Conservation (phyloP, 2,797 vertebrate genomes). For the Hydrolagus colliei region DNA sequence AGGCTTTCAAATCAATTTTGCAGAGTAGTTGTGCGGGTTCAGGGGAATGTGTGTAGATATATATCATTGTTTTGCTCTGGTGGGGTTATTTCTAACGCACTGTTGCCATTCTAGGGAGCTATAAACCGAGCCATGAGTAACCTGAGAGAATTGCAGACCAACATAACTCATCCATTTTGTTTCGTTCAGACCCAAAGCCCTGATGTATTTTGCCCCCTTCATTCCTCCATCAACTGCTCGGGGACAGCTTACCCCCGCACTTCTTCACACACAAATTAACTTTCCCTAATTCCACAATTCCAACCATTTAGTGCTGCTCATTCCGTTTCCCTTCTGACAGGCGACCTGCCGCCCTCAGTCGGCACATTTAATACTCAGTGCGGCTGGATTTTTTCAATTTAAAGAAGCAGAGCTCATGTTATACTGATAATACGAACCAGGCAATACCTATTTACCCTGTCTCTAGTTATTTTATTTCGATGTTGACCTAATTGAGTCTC, state of each 20-base stretch:
- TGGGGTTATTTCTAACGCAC: neutral
- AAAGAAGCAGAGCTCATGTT: constrained; percentile 23
- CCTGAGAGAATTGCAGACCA: neutral
- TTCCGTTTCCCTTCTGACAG: neutral
- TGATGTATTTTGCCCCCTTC: neutral
- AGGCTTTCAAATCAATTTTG: too few relatives aligned
- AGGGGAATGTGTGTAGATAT: too few relatives aligned
- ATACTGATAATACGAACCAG: neutral
- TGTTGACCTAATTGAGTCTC: neutral
- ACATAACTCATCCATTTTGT: constrained; percentile 28
- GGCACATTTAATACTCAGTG: constrained; percentile 8
- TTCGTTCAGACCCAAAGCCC: constrained; percentile 17
- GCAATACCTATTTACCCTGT: neutral
- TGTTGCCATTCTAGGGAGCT: too few relatives aligned
- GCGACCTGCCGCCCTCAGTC: neutral
- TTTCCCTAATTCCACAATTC: neutral
- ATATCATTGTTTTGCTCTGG: neutral
- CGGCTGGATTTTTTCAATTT: constrained; percentile 18
- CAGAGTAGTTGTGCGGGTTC: too few relatives aligned
- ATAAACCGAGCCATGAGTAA: neutral
- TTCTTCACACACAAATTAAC: neutral
- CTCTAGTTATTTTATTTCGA: neutral
- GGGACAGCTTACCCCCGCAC: neutral
- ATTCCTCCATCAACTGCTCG: neutral
- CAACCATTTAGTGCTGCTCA: neutral